These are phyloP conservation scores for Chaetophractus vellerosus DNA, from an alignment of 2,797 vertebrate species.

Conservation along the genomic window DNA sequence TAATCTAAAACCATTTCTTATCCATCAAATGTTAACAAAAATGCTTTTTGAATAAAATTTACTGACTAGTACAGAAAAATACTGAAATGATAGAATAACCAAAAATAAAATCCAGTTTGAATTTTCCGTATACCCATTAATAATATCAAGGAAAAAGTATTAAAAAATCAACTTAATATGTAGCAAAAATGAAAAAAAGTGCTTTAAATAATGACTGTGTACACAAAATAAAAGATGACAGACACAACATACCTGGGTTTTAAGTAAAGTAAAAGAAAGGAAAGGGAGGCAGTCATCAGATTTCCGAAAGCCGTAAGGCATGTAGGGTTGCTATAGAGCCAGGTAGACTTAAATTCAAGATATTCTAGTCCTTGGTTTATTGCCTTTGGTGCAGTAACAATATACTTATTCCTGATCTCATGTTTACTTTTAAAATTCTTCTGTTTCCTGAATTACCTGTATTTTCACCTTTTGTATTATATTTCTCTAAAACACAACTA, in stretches of 20 bases:
- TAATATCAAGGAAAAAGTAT: background rate
- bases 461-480: background rate
- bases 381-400: background rate
- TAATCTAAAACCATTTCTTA: slow-evolving; percentile 1
- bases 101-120: background rate
- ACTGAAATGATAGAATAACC: slow-evolving; percentile 3
- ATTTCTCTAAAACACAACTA: slow-evolving; percentile 50
- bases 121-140: background rate
- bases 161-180: background rate
- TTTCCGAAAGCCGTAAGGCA: background rate
- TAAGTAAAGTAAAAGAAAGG: background rate
- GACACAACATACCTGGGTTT: background rate
- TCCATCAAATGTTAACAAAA: background rate
- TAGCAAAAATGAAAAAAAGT: background rate
- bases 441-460: background rate
- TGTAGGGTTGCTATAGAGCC: background rate
- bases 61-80: background rate
- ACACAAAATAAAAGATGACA: background rate
- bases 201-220: background rate
- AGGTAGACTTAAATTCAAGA: background rate
- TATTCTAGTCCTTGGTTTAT: background rate
- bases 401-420: background rate
- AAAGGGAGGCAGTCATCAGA: background rate
- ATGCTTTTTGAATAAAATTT: slow-evolving; percentile 56
- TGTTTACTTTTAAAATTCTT: slow-evolving; percentile 31